phyloP scores from a whole-genome alignment of 2,113 vertebrate genomes.

The Xiphias gladius region DNA sequence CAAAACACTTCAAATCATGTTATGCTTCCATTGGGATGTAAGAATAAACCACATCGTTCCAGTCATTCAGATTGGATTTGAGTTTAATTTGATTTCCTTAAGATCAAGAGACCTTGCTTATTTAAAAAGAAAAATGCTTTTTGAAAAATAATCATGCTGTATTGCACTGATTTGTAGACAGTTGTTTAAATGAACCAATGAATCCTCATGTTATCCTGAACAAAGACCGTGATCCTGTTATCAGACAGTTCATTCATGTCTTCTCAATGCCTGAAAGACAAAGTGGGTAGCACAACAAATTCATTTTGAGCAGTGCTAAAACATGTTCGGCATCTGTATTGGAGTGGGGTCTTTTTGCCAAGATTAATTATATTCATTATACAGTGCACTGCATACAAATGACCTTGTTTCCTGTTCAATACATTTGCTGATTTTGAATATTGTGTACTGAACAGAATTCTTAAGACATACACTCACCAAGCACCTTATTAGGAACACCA shows the following conservation, averaged over 20 bases:
- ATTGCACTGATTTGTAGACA: constrained; percentile 72
- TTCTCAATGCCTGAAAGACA: constrained; percentile 77
- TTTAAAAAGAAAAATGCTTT: constrained; percentile 43
- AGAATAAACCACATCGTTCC: constrained; percentile 64
- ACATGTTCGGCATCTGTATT: constrained; percentile 82
- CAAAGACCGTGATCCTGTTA: constrained; percentile 78
- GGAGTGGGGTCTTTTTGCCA: constrained; percentile 68
- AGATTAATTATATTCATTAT: constrained; percentile 79
- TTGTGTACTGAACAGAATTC: constrained; percentile 47
- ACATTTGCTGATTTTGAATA: constrained; percentile 64
- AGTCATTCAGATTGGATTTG: constrained; percentile 61
- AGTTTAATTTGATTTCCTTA: constrained; percentile 74
- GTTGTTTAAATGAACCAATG: constrained; percentile 76
- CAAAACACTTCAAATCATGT: constrained; percentile 42
- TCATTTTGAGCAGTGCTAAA: constrained; percentile 77
- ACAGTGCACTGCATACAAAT: constrained; percentile 68
- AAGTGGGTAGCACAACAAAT: constrained; percentile 83
- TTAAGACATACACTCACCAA: constrained; percentile 11
- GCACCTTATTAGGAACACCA: constrained; percentile 2
- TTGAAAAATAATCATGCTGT: constrained; percentile 72
- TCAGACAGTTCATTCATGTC: constrained; percentile 81
- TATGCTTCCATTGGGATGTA: constrained; percentile 35
- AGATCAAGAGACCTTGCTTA: constrained; percentile 66
- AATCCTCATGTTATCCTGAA: constrained; percentile 73
- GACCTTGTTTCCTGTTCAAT: constrained; percentile 63